These are phyloP conservation scores for Copidosoma aretas DNA, from an alignment of 2,888 invertebrate genomes.

Conservation along the genomic window DNA sequence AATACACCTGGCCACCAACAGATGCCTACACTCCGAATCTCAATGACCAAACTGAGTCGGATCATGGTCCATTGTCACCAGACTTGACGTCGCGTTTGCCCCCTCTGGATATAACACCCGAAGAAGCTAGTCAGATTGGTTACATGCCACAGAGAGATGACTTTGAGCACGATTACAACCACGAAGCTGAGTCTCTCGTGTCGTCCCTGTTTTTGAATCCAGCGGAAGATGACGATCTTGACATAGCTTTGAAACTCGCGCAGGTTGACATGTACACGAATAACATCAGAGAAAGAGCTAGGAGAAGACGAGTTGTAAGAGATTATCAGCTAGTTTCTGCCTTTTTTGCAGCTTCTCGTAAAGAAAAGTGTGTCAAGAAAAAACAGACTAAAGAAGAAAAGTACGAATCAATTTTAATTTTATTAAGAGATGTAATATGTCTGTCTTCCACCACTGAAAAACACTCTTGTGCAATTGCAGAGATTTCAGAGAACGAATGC, in stretches of 20 bases:
- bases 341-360: constrained; percentile 76
- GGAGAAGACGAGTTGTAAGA: constrained; percentile 86
- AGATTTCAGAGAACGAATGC: constrained; percentile 82
- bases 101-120: constrained; percentile 79
- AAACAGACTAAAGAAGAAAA: constrained; percentile 80
- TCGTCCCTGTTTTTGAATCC: constrained; percentile 81
- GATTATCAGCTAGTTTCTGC: constrained; percentile 90
- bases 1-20: constrained; percentile 82
- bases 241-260: constrained; percentile 86
- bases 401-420: constrained; percentile 63
- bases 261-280: constrained; percentile 92
- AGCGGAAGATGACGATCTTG: constrained; percentile 87
- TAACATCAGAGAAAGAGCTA: constrained; percentile 81
- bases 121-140: constrained; percentile 87
- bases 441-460: neutral
- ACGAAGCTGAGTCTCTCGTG: constrained; percentile 88
- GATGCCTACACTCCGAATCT: constrained; percentile 75
- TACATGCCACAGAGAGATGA: constrained; percentile 97
- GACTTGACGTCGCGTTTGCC: constrained; percentile 76
- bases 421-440: neutral
- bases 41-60: constrained; percentile 76
- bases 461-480: constrained; percentile 59
- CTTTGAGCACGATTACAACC: constrained; percentile 94
- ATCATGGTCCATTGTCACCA: constrained; percentile 81
- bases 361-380: constrained; percentile 67